Evolutionary conservation across 2,797 vertebrate genomes (phyloP).

Genomic region (Oreortyx pictus): DNA sequence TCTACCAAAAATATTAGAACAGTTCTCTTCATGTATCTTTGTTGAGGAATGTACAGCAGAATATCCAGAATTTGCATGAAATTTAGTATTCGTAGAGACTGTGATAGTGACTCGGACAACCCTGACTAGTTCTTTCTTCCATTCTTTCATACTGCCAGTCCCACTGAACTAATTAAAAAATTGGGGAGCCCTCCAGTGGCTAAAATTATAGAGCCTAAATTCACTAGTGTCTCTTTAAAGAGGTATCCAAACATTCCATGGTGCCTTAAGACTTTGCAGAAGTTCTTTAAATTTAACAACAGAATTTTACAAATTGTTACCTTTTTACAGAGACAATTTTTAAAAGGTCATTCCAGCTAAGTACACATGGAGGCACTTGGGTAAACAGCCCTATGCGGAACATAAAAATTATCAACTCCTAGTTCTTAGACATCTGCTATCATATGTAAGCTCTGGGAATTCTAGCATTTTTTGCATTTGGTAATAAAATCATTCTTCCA

Average conservation of each 20-base stretch:
- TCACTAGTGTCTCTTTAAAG: background rate
- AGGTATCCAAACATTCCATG: background rate
- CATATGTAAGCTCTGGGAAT: background rate
- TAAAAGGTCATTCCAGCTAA: background rate
- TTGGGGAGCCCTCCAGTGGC: constrained; percentile 63
- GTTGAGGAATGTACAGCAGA: background rate
- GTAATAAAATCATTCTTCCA: background rate
- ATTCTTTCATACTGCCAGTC: background rate
- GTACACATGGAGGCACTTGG: background rate
- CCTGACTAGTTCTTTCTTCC: background rate
- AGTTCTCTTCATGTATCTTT: background rate
- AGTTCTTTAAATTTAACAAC: background rate
- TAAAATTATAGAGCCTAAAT: constrained; percentile 19
- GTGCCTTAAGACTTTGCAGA: background rate
- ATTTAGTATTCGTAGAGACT: background rate
- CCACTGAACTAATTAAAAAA: constrained; percentile 46
- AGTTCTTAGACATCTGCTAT: background rate
- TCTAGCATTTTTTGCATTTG: background rate
- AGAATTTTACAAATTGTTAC: background rate
- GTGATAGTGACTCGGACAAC: background rate
- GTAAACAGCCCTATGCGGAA: background rate
- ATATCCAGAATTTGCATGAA: background rate
- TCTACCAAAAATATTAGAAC: background rate
- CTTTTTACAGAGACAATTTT: background rate
- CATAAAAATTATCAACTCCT: background rate